These are phyloP conservation scores for Harmothoe impar DNA, from an alignment of 2,888 invertebrate genomes.

Conservation along the genomic window DNA sequence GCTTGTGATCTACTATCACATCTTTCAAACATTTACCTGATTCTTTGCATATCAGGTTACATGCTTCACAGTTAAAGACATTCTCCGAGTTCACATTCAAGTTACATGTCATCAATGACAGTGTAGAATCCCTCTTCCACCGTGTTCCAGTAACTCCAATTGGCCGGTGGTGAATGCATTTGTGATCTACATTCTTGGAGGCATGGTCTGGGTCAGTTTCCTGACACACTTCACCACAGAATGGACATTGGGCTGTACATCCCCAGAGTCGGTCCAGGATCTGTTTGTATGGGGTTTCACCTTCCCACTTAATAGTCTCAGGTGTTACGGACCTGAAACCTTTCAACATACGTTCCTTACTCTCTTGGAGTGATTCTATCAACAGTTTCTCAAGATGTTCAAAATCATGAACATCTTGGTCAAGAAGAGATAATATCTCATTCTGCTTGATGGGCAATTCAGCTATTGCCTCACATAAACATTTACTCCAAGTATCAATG, in stretches of 20 bases:
- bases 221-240: constrained; percentile 61
- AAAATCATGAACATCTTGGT: background rate
- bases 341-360: background rate
- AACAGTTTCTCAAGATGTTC: background rate
- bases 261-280: constrained; percentile 63
- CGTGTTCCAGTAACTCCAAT: background rate
- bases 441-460: background rate
- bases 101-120: background rate
- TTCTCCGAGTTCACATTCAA: too few species aligned
- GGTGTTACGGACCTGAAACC: background rate
- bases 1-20: background rate
- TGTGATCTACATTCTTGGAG: background rate
- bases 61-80: too few species aligned
- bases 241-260: constrained; percentile 64
- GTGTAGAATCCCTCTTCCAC: background rate
- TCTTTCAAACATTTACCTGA: too few species aligned
- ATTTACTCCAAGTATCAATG: too few species aligned
- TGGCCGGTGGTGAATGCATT: constrained; percentile 12
- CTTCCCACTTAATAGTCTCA: constrained; percentile 37
- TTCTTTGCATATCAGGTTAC: too few species aligned
- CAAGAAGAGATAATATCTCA: background rate
- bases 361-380: background rate
- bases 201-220: constrained; percentile 5
- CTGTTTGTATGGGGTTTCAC: background rate
- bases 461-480: background rate